These are phyloP conservation scores for Nasonia longicornis DNA, from an alignment of 1,140 invertebrate genomes.

Conservation along the genomic window DNA sequence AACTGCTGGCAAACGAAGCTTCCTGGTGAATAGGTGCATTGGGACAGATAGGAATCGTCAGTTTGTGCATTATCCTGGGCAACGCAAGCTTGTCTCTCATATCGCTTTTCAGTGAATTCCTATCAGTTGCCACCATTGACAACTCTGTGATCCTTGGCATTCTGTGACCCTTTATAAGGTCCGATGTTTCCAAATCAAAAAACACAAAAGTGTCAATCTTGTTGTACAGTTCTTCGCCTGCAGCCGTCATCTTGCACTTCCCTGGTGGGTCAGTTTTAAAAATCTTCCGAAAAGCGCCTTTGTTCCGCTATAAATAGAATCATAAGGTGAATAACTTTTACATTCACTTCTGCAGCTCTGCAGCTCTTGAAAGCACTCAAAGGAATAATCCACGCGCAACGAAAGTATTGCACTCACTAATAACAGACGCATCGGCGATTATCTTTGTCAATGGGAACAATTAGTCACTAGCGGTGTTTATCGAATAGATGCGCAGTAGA, in stretches of 20 bases:
- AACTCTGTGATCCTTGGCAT: slow-evolving; percentile 75
- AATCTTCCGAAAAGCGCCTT: neutral
- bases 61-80: slow-evolving; percentile 74
- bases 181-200: slow-evolving; percentile 77
- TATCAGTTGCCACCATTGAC: slow-evolving; percentile 69
- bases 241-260: slow-evolving; percentile 7
- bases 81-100: slow-evolving; percentile 50
- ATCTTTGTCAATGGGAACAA: neutral
- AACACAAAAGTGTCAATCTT: slow-evolving; percentile 73
- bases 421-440: neutral
- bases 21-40: slow-evolving; percentile 65
- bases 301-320: neutral
- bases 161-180: slow-evolving; percentile 68
- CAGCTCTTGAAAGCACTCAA: no score
- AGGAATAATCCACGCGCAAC: neutral
- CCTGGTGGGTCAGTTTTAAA: neutral
- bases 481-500: neutral
- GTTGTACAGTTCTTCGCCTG: slow-evolving; percentile 34
- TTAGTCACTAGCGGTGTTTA: neutral
- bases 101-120: slow-evolving; percentile 54
- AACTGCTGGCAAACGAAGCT: slow-evolving; percentile 70
- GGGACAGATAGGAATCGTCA: slow-evolving; percentile 75
- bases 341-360: no score
- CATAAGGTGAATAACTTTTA: no score
- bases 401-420: neutral